phyloP scores from a whole-genome alignment of 1,140 invertebrate species.

The Teleopsis dalmanni region DNA sequence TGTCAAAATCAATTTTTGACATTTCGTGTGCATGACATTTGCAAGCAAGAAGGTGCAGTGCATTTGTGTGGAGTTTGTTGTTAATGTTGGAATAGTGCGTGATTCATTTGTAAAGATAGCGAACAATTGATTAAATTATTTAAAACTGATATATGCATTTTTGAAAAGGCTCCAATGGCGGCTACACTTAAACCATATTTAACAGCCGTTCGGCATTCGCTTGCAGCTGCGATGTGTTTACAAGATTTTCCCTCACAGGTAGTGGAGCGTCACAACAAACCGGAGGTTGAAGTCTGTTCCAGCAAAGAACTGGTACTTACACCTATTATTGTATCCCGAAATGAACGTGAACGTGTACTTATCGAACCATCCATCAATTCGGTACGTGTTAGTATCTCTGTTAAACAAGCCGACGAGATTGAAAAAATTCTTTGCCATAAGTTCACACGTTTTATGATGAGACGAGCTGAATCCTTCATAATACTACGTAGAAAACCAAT shows the following conservation, averaged over 20 bases:
- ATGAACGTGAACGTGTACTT: constrained; percentile 95
- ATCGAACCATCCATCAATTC: constrained; percentile 92
- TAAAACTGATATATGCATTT: no score
- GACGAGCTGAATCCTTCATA: constrained; percentile 97
- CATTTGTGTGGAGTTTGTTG: no score
- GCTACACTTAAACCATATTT: constrained; percentile 95
- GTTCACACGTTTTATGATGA: constrained; percentile 99
- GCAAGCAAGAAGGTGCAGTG: no score
- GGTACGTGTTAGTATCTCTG: constrained; percentile 86
- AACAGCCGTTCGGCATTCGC: constrained; percentile 89
- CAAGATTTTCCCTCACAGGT: constrained; percentile 99
- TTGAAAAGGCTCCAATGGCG: constrained; percentile 64
- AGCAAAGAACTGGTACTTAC: constrained; percentile 93
- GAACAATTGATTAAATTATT: no score
- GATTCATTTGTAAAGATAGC: no score
- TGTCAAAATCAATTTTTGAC: no score
- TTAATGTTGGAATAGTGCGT: no score
- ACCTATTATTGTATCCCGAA: constrained; percentile 92
- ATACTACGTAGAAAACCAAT: constrained; percentile 93
- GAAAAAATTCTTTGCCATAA: constrained; percentile 99
- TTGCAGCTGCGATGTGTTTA: constrained; percentile 97
- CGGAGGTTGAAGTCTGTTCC: constrained; percentile 94
- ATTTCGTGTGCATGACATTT: no score
- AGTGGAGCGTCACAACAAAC: constrained; percentile 98
- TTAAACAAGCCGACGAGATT: constrained; percentile 96